A percentile compares a stretch with the other conserved stretches of the same genome.
Evolutionary conservation across 1,140 invertebrate species (phyloP).

Genomic region (Gryon sp.): DNA sequence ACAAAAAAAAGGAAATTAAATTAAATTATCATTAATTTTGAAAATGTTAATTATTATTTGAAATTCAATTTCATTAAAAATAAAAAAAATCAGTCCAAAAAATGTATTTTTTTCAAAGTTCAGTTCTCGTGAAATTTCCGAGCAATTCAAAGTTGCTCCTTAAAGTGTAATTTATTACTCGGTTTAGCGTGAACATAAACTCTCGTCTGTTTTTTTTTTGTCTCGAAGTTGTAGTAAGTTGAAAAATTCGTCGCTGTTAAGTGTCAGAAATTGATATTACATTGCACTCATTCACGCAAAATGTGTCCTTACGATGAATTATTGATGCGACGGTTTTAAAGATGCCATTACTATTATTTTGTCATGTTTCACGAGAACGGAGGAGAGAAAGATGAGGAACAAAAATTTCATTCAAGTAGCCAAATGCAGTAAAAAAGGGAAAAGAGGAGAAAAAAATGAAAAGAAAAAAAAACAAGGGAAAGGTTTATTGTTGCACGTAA

Average conservation of each 20-base stretch:
- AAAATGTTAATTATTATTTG: too few species aligned
- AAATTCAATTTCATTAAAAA: too few species aligned
- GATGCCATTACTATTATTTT: conserved; percentile 36
- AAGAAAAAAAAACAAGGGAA: background rate
- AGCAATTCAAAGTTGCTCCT: conserved; percentile 17
- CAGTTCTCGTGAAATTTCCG: background rate
- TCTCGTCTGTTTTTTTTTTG: conserved; percentile 21
- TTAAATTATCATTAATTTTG: too few species aligned
- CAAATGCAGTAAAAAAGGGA: background rate
- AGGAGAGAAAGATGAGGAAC: conserved; percentile 34
- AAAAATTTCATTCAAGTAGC: conserved; percentile 15
- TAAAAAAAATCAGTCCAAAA: conserved; percentile 21
- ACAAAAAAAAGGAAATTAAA: too few species aligned
- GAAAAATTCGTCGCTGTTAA: conserved; percentile 33
- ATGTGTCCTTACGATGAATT: conserved; percentile 38
- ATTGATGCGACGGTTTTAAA: conserved; percentile 39
- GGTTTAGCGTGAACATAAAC: conserved; percentile 44
- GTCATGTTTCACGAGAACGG: conserved; percentile 17
- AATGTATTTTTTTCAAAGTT: conserved; percentile 10
- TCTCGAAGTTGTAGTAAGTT: conserved; percentile 21
- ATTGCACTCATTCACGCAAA: conserved; percentile 20
- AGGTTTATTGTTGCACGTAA: conserved; percentile 44
- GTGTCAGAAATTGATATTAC: conserved; percentile 40
- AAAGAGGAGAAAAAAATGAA: background rate
- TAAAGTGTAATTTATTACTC: conserved; percentile 52